A percentile compares a stretch with the other conserved stretches of the same genome.
phyloP scores from a whole-genome alignment of 2,113 vertebrate genomes.

The Nestor notabilis region DNA sequence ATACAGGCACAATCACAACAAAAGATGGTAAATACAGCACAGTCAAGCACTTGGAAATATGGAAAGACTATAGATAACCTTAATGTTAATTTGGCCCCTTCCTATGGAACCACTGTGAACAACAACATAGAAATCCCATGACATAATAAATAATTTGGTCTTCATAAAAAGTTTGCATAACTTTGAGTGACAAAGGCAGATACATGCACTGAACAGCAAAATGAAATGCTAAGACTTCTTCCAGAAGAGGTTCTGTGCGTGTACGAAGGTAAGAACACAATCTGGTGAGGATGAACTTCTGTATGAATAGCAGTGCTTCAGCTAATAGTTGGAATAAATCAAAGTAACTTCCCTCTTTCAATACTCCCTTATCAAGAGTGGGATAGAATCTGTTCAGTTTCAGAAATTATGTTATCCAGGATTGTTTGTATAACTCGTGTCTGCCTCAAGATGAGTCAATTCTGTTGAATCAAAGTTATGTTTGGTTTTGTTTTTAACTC shows the following conservation, averaged over 20 bases:
- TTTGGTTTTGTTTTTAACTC: conserved; percentile 12
- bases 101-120: background rate
- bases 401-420: background rate
- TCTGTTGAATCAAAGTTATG: background rate
- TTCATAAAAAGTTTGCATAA: rapidly evolving
- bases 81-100: background rate
- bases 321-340: background rate
- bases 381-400: background rate
- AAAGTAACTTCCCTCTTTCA: background rate
- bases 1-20: background rate
- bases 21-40: background rate
- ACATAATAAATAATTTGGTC: background rate
- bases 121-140: background rate
- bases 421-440: background rate
- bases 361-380: background rate
- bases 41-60: background rate
- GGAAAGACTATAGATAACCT: background rate
- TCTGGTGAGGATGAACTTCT: background rate
- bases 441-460: background rate
- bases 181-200: background rate
- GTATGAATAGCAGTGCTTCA: background rate
- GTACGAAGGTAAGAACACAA: background rate
- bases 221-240: background rate
- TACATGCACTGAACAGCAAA: rapidly evolving
- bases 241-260: background rate